A percentile compares a stretch with the other conserved stretches of the same genome.
phyloP scores from a whole-genome alignment of 2,797 vertebrate genomes.

The Acrocephalus scirpaceus region DNA sequence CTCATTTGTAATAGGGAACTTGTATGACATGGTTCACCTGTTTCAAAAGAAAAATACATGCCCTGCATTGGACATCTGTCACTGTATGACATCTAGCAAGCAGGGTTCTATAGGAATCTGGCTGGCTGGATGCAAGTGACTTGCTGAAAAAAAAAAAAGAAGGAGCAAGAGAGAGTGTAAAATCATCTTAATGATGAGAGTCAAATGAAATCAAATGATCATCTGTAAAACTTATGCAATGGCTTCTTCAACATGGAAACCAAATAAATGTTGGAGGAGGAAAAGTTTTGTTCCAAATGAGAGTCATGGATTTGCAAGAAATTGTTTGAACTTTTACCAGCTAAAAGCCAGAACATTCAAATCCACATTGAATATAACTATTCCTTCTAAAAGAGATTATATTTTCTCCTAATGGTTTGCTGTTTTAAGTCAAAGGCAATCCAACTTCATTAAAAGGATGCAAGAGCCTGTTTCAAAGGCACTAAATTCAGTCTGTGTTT shows the following conservation, averaged over 20 bases:
- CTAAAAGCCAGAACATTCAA: neutral
- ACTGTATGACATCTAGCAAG: neutral
- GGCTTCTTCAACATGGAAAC: neutral
- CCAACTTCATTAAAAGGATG: neutral
- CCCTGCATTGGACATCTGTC: neutral
- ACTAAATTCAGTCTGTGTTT: neutral
- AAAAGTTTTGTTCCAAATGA: neutral
- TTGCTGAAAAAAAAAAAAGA: neutral
- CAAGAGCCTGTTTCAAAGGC: neutral
- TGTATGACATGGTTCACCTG: neutral
- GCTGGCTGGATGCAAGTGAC: neutral
- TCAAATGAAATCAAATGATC: rapidly evolving
- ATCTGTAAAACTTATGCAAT: neutral
- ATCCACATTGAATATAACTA: neutral
- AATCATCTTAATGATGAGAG: neutral
- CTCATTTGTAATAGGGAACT: neutral
- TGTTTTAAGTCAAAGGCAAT: neutral
- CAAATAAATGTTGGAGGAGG: neutral
- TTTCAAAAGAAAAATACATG: neutral
- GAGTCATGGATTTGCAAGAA: neutral
- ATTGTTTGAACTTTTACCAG: neutral
- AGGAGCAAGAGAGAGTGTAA: neutral
- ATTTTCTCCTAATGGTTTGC: neutral
- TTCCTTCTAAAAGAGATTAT: neutral
- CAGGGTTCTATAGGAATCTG: neutral